phyloP scores from a whole-genome alignment of 2,888 invertebrate species.

The Polymixis lichenea region DNA sequence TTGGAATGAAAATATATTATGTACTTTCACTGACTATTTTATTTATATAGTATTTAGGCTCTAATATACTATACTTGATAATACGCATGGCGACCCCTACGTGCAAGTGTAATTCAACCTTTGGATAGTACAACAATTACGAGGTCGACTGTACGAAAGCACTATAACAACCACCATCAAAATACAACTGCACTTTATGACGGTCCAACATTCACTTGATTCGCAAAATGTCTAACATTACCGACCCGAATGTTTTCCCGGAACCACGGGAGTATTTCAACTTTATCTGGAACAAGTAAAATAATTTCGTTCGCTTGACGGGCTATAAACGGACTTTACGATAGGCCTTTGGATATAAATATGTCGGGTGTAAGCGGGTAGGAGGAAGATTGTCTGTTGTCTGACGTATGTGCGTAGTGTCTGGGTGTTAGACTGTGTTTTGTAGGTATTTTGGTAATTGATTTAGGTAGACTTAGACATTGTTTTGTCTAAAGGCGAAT shows the following conservation, averaged over 20 bases:
- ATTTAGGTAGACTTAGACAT: background rate
- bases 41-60: too few relatives aligned
- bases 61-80: too few relatives aligned
- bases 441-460: constrained; percentile 8
- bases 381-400: constrained; percentile 42
- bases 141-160: too few relatives aligned
- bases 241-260: constrained; percentile 41
- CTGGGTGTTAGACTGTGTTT: background rate
- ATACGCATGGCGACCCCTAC: background rate
- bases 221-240: constrained; percentile 43
- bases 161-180: background rate
- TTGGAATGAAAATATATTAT: too few relatives aligned
- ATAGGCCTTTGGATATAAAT: constrained; percentile 60
- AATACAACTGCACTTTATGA: constrained; percentile 31
- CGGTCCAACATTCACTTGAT: constrained; percentile 38
- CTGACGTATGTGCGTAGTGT: constrained; percentile 30
- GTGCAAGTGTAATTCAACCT: background rate
- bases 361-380: constrained; percentile 37
- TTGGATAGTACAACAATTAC: background rate
- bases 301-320: constrained; percentile 68
- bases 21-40: too few relatives aligned
- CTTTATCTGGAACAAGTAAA: constrained; percentile 67
- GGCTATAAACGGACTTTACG: constrained; percentile 70
- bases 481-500: too few relatives aligned
- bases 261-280: constrained; percentile 58